Evolutionary conservation across 23 tunicate genomes (phyloP).

Genomic region (Corella eumyota): DNA sequence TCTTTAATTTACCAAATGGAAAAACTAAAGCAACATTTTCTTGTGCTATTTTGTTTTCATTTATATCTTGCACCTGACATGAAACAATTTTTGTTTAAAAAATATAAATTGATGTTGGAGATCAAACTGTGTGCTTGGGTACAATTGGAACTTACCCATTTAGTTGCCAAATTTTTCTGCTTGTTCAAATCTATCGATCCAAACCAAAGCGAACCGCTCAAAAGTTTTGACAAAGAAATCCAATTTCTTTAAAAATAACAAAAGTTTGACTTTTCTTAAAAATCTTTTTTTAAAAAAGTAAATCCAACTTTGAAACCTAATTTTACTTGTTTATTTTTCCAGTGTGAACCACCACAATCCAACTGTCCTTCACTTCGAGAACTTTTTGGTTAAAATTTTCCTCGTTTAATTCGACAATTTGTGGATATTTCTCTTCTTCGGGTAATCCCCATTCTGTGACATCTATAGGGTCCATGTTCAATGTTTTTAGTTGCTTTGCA

Average conservation of each 20-base stretch:
- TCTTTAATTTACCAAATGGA: conserved; percentile 12
- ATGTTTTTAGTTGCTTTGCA: conserved; percentile 12
- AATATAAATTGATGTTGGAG: background rate
- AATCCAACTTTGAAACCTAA: no score
- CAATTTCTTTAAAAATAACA: no score
- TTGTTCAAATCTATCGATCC: conserved; percentile 38
- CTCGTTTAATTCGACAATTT: conserved; percentile 17
- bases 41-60: background rate
- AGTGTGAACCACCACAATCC: conserved; percentile 56
- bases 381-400: conserved; percentile 30
- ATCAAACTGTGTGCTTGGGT: background rate
- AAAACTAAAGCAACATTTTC: conserved; percentile 32
- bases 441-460: conserved; percentile 48
- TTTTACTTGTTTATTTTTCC: conserved; percentile 19
- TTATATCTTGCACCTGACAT: conserved; percentile 17
- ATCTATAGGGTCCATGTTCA: conserved; percentile 58
- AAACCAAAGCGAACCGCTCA: conserved; percentile 55
- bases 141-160: conserved; percentile 32
- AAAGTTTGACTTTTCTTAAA: no score
- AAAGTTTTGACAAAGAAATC: no score
- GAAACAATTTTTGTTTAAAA: background rate
- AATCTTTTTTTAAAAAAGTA: no score
- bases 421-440: conserved; percentile 20
- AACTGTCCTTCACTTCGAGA: conserved; percentile 40
- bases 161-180: conserved; percentile 19